Evolutionary conservation across 2,888 invertebrate genomes (phyloP).

Genomic region (Orthonevra nobilis): DNA sequence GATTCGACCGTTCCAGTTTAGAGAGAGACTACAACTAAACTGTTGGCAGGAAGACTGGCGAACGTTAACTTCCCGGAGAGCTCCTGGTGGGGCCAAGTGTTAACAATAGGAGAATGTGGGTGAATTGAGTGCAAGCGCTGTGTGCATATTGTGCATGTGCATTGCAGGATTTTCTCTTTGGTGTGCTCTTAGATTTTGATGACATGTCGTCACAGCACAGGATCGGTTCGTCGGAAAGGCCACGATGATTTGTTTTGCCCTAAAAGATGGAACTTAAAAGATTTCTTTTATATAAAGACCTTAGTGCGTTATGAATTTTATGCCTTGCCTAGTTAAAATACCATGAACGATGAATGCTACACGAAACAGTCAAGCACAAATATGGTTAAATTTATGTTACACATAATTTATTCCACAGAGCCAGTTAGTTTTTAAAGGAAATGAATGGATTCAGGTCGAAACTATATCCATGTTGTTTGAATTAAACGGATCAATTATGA

Average conservation of each 20-base stretch:
- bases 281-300: not conserved
- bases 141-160: conserved; percentile 57
- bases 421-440: too few relatives aligned
- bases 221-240: conserved; percentile 33
- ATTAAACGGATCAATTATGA: too few relatives aligned
- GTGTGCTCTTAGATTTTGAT: conserved; percentile 42
- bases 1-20: conserved; percentile 72
- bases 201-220: conserved; percentile 28
- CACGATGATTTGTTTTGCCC: conserved; percentile 26
- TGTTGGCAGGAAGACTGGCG: conserved; percentile 48
- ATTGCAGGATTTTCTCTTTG: conserved; percentile 54
- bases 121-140: conserved; percentile 46
- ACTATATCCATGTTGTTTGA: too few relatives aligned
- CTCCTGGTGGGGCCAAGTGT: conserved; percentile 30
- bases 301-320: too few relatives aligned
- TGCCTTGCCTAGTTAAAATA: conserved; percentile 18
- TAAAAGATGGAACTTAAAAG: not conserved
- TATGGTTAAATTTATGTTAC: conserved; percentile 9
- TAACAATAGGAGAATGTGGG: conserved; percentile 71
- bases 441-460: too few relatives aligned
- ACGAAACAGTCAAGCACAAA: conserved; percentile 34
- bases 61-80: conserved; percentile 51
- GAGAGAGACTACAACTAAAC: conserved; percentile 75
- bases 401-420: too few relatives aligned
- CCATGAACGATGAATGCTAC: conserved; percentile 19